phyloP scores from a whole-genome alignment of 1,140 invertebrate genomes.

The Drosophila ambigua region DNA sequence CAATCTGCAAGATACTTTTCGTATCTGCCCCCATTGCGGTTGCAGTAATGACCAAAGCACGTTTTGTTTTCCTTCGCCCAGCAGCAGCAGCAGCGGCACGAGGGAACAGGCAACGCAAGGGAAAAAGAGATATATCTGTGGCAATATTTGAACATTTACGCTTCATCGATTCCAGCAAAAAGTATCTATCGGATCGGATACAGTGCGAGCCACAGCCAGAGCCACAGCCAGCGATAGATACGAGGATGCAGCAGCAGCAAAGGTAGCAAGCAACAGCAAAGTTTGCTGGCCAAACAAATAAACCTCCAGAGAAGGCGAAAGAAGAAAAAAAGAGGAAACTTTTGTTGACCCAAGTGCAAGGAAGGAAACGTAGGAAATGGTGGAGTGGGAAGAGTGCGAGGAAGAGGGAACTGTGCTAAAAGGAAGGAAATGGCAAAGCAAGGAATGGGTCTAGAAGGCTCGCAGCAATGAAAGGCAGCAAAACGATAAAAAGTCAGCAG shows the following conservation, averaged over 20 bases:
- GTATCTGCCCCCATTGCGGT: constrained; percentile 46
- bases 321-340: constrained; percentile 43
- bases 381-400: no score
- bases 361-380: constrained; percentile 34
- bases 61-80: constrained; percentile 44
- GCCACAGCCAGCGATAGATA: constrained; percentile 15
- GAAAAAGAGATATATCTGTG: constrained; percentile 53
- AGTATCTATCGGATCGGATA: constrained; percentile 56
- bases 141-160: constrained; percentile 80
- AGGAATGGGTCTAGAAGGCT: not conserved
- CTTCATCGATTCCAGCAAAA: constrained; percentile 73
- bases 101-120: not conserved
- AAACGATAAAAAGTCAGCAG: not conserved
- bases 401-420: constrained; percentile 29
- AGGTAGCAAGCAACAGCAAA: constrained; percentile 48
- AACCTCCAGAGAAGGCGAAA: constrained; percentile 51
- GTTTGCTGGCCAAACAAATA: constrained; percentile 79
- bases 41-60: constrained; percentile 76
- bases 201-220: no score
- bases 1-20: constrained; percentile 73
- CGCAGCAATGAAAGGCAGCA: not conserved
- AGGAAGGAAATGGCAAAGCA: not conserved
- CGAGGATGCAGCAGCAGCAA: constrained; percentile 30
- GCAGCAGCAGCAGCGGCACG: constrained; percentile 5
- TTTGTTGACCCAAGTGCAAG: constrained; percentile 76